phyloP scores from a whole-genome alignment of 2,113 vertebrate genomes.

The Daboia siamensis region DNA sequence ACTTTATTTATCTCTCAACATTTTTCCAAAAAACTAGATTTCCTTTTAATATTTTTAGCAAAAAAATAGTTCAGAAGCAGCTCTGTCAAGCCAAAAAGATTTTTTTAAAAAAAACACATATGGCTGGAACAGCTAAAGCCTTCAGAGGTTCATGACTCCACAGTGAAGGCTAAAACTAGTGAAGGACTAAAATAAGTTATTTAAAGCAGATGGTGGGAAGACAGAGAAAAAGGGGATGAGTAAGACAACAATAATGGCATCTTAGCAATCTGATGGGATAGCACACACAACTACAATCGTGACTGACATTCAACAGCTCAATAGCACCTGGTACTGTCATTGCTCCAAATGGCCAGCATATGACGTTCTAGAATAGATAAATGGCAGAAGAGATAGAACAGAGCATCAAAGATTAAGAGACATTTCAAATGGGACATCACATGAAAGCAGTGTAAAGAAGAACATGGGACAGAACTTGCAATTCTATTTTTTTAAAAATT shows the following conservation, averaged over 20 bases:
- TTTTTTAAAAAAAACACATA: neutral
- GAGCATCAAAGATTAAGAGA: neutral
- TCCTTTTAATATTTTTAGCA: constrained; percentile 50
- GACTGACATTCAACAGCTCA: neutral
- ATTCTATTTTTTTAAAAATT: neutral
- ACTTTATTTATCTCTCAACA: constrained; percentile 32
- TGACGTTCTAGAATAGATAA: neutral
- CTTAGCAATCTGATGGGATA: neutral
- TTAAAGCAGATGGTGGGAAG: neutral
- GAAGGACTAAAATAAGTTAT: constrained; percentile 14
- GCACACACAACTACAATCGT: neutral
- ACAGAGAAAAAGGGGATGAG: neutral
- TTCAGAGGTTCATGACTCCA: neutral
- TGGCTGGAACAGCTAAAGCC: constrained; percentile 15
- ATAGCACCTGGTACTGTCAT: neutral
- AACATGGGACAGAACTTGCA: neutral
- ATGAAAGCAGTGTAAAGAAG: neutral
- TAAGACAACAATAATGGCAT: neutral
- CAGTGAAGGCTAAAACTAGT: neutral
- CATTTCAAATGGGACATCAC: neutral
- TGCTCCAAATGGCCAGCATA: neutral
- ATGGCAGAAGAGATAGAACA: neutral
- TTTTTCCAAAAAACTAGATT: constrained; percentile 60
- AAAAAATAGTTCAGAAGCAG: constrained; percentile 60
- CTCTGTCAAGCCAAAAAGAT: constrained; percentile 48